Conservation (phyloP, 2,888 invertebrate genomes). For the Spicauda simplicius region DNA sequence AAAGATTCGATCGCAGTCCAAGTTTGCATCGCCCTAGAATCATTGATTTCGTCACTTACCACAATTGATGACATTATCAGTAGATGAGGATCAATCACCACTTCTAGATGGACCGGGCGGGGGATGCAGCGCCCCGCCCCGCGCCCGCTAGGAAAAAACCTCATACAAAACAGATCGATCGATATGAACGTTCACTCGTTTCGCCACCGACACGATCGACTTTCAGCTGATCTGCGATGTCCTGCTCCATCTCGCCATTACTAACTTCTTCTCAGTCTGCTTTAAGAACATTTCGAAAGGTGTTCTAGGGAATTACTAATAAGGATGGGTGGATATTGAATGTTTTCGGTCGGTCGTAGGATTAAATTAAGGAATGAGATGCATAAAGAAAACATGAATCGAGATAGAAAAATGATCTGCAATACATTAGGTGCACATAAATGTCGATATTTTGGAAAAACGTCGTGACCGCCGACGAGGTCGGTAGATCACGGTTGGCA, state of each 20-base stretch:
- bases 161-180: conserved; percentile 79
- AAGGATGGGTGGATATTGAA: conserved; percentile 19
- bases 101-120: conserved; percentile 43
- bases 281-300: conserved; percentile 18
- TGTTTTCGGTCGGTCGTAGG: conserved; percentile 22
- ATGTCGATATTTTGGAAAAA: conserved; percentile 15
- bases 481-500: conserved; percentile 29
- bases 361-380: conserved; percentile 12
- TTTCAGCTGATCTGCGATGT: conserved; percentile 52
- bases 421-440: conserved; percentile 4
- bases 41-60: conserved; percentile 37
- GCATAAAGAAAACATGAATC: conserved; percentile 2
- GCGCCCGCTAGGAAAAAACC: conserved; percentile 61
- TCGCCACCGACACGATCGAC: conserved; percentile 48
- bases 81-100: conserved; percentile 46
- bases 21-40: conserved; percentile 22
- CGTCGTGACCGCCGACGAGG: conserved; percentile 26
- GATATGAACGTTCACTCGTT: conserved; percentile 66
- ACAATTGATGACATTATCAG: conserved; percentile 38
- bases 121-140: conserved; percentile 61
- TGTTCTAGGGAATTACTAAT: conserved; percentile 2
- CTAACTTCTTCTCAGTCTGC: neutral
- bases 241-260: conserved; percentile 30
- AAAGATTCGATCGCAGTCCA: conserved; percentile 12
- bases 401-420: conserved; percentile 3